Evolutionary conservation across 2,797 vertebrate genomes (phyloP).

Genomic region (Clarias laeviceps): DNA sequence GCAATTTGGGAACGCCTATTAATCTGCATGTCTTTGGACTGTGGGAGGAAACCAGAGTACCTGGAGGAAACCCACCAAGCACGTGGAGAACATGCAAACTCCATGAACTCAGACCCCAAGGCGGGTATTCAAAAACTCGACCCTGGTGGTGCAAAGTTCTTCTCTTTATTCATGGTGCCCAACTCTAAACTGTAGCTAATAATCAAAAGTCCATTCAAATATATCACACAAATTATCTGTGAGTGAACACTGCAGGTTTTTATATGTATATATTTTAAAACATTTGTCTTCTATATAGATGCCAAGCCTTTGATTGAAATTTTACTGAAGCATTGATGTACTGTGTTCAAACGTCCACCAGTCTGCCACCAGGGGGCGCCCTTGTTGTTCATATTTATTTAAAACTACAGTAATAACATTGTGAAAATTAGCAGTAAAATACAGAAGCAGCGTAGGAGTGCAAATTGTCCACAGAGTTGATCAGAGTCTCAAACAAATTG

Average conservation of each 20-base stretch:
- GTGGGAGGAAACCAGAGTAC: too few species aligned
- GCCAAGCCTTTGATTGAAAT: neutral
- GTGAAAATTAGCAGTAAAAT: neutral
- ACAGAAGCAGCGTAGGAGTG: neutral
- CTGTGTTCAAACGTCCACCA: neutral
- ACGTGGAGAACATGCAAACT: too few species aligned
- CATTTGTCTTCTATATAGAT: neutral
- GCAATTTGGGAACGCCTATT: too few species aligned
- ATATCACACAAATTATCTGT: neutral
- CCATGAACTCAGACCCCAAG: too few species aligned
- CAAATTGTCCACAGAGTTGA: neutral
- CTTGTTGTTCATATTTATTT: neutral
- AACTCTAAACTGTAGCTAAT: neutral
- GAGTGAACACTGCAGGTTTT: neutral
- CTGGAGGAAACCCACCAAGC: too few species aligned
- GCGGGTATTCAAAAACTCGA: too few species aligned
- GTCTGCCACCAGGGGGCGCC: neutral
- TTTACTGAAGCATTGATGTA: neutral
- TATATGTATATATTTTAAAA: neutral
- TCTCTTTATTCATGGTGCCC: too few species aligned
- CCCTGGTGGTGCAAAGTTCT: too few species aligned
- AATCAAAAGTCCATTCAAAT: neutral
- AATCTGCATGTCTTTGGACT: too few species aligned
- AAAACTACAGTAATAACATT: neutral
- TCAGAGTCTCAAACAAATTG: neutral